Percentiles rank a stretch among this genome's conserved stretches.
These are phyloP conservation scores for Baryphthengus martii DNA, from an alignment of 2,113 vertebrate genomes.

Conservation along the genomic window DNA sequence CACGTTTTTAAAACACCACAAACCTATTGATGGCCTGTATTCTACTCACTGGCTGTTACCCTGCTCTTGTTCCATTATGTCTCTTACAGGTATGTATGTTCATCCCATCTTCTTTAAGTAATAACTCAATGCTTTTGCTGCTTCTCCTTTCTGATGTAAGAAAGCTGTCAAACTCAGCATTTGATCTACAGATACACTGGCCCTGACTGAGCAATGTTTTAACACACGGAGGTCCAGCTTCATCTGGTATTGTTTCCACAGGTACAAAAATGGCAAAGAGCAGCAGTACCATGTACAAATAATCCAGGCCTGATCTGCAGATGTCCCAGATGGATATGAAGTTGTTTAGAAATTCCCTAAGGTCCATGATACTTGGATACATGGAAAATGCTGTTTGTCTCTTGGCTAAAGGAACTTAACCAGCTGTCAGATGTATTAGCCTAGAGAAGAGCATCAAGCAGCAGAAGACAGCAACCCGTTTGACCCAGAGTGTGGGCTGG, in stretches of 20 bases:
- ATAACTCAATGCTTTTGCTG: not conserved
- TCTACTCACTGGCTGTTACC: not conserved
- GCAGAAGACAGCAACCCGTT: not conserved
- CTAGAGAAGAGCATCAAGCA: not conserved
- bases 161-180: not conserved
- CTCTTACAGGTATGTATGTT: not conserved
- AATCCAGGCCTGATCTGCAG: not conserved
- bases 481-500: not conserved
- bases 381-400: not conserved
- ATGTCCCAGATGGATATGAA: not conserved
- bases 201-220: not conserved
- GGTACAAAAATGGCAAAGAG: not conserved
- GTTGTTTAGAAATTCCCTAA: not conserved
- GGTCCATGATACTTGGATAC: not conserved
- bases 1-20: not conserved
- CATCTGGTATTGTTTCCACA: not conserved
- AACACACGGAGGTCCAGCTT: not conserved
- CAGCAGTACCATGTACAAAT: not conserved
- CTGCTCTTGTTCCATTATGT: not conserved
- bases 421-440: not conserved
- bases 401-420: not conserved
- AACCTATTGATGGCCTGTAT: not conserved
- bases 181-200: not conserved
- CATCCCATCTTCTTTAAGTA: not conserved
- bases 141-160: not conserved